A percentile compares a stretch with the other conserved stretches of the same genome.
Conservation (phyloP, 2,113 vertebrate genomes). For the Nothocercus julius region DNA sequence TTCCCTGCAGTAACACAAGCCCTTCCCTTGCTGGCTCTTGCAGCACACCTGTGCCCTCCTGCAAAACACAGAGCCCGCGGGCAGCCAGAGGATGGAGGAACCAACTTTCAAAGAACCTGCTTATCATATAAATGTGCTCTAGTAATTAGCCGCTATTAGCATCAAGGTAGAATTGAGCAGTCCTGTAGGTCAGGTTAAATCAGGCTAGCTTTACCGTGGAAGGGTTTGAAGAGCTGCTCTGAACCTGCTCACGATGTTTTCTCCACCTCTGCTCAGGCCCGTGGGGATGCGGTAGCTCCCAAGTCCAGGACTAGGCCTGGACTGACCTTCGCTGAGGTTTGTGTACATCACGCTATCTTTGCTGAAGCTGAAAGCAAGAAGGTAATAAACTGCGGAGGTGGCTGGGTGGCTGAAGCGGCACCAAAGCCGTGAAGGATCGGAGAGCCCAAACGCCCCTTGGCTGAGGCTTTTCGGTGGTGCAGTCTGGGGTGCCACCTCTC, state of each 20-base stretch:
- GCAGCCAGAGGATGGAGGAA: neutral
- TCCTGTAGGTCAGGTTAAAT: neutral
- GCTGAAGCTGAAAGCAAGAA: rapidly evolving
- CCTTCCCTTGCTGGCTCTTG: neutral
- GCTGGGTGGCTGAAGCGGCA: neutral
- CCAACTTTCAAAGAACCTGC: neutral
- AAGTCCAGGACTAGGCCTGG: neutral
- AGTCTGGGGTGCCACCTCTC: neutral
- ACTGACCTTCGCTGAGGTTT: neutral
- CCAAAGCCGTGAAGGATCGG: rapidly evolving
- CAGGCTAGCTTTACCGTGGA: neutral
- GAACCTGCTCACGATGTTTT: neutral
- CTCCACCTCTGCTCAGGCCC: neutral
- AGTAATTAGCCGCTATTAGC: neutral
- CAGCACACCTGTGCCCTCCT: neutral
- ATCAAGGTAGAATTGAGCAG: neutral
- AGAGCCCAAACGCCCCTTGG: neutral
- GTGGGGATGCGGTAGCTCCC: rapidly evolving
- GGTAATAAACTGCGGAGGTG: rapidly evolving
- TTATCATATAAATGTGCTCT: neutral
- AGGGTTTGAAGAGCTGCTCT: neutral
- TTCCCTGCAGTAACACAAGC: rapidly evolving
- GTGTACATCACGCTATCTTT: rapidly evolving
- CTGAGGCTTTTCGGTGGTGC: neutral
- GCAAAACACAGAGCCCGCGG: neutral